Conservation (phyloP, 2,888 invertebrate species). For the Palloptera scutellata region DNA sequence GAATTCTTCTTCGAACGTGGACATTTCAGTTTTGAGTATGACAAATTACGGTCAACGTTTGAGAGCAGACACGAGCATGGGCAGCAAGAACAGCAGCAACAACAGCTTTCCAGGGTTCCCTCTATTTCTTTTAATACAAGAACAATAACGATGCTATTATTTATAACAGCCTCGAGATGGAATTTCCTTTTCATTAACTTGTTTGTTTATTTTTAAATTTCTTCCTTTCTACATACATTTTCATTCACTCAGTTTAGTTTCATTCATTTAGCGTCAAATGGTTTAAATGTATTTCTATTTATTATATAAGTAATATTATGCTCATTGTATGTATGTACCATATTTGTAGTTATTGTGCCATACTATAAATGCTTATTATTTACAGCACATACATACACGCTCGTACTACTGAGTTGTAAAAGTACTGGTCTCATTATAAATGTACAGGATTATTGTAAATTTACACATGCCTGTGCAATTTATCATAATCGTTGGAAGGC, state of each 20-base stretch:
- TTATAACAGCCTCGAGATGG: slow-evolving; percentile 3
- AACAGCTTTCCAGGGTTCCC: slow-evolving; percentile 4
- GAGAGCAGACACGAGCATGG: neutral
- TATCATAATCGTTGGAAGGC: too few species aligned
- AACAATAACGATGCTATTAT: neutral
- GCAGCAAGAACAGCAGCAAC: neutral
- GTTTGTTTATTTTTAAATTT: neutral
- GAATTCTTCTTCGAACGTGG: neutral
- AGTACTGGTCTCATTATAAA: too few species aligned
- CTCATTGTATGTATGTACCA: neutral
- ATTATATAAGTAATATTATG: too few species aligned
- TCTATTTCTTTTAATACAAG: neutral
- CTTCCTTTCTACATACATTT: neutral
- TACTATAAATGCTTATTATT: too few species aligned
- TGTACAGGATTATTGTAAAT: too few species aligned
- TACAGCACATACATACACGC: too few species aligned
- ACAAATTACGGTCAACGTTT: slow-evolving; percentile 25
- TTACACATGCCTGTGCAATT: too few species aligned
- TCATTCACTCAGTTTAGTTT: neutral
- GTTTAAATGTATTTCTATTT: slow-evolving; percentile 12
- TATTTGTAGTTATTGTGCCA: too few species aligned
- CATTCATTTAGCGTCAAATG: neutral
- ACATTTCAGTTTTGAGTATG: slow-evolving; percentile 25
- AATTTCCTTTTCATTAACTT: neutral
- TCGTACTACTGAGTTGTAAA: too few species aligned